Base-by-base conservation (phyloP, 2,888 invertebrate species). In the Tenthredo mesomela region DNA sequence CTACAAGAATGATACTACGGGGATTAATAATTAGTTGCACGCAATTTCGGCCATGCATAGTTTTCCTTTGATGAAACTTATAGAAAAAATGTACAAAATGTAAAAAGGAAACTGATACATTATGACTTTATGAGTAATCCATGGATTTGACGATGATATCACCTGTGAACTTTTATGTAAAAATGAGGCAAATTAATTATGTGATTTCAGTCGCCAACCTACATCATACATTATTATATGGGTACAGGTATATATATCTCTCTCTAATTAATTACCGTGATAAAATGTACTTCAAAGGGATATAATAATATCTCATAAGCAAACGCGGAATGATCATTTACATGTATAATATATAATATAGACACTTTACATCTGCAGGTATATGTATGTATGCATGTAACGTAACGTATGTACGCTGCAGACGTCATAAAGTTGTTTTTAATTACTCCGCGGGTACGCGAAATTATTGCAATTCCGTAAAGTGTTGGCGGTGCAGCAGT, bases 381-480 rank as follows among this genome's bases (percentile, higher is more conserved):
- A 29, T 29, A 29, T 29, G 29, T 29, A 29, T 29, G 29, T 29
- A 29, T 29, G 29, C 29, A 29, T 29, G 29, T 29, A 29, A 29
- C 29, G 29, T 29, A 67, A 67, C 29, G 5, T 65, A 33, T n/a
- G 37, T 47, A 73, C 40, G 40, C 43, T 21, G 12, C 43, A 47
- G 54, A 50, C 54, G n/a, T 73, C 25, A 73, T n/a, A 47, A 73
- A 40, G 25, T 43, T 10, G 15, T 25, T 21, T 43, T 43, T 43
- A 73, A 73, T 73, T 73, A 73, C 21, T 73, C 15, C 12, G 25
- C 12, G 43, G 40, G 73, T 43, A n/a, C 1, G 25, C 1, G 25
- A 43, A 47, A 25, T 73, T 73, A 40, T 43, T 43, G 73, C 73
- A 43, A 73, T 73, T 73, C 25, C 21, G 73, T 73, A 21, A 43